Percentiles rank a stretch among this genome's conserved stretches.
These are phyloP conservation scores for Sminthurinus aureus DNA, from an alignment of 2,888 invertebrate genomes.

Conservation along the genomic window DNA sequence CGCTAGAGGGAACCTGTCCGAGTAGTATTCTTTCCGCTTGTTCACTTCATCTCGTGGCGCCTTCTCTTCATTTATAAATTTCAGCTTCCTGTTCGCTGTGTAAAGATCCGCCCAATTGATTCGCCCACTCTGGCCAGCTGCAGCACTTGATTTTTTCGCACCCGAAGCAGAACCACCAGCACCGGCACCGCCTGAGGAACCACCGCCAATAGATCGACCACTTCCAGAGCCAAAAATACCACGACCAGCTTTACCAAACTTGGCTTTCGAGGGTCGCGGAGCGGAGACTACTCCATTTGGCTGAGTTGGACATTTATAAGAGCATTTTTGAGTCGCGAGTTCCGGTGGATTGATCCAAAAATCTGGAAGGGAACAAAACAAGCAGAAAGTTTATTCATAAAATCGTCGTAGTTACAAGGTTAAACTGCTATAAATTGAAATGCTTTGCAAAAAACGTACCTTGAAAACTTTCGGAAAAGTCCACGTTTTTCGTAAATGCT, in stretches of 20 bases:
- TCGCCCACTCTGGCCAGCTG: background rate
- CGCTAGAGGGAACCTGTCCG: background rate
- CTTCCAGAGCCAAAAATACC: background rate
- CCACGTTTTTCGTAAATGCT: background rate
- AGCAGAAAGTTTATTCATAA: background rate
- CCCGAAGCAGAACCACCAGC: background rate
- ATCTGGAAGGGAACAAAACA: background rate
- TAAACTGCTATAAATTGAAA: no score
- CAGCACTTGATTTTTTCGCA: background rate
- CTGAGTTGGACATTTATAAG: background rate
- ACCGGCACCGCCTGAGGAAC: background rate
- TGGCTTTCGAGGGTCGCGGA: background rate
- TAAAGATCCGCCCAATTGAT: background rate
- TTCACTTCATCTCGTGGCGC: background rate
- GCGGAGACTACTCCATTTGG: background rate
- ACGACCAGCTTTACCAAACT: background rate
- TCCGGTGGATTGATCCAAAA: background rate
- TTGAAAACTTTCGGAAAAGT: slow-evolving; percentile 19
- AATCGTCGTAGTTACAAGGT: no score
- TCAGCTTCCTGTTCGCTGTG: background rate
- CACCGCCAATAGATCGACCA: background rate
- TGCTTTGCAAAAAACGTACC: no score
- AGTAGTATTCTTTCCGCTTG: background rate
- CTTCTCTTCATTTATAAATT: background rate
- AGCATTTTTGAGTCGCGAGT: background rate